Percentiles rank a stretch among this genome's conserved stretches.
Evolutionary conservation across 2,797 vertebrate genomes (phyloP).

Genomic region (Hydrophis major): DNA sequence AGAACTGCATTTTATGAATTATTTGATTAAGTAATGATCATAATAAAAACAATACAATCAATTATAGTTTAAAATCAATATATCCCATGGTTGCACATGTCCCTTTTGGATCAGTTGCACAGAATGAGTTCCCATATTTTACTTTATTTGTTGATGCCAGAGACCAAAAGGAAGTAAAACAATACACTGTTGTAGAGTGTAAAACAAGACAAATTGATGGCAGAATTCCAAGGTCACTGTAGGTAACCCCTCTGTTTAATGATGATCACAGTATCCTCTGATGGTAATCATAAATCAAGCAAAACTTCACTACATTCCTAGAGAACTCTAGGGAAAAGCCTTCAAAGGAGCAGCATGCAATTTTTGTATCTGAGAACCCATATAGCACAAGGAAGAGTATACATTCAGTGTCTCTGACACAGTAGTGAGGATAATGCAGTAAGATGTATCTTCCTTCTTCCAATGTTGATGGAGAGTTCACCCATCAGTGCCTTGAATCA

Average conservation of each 20-base stretch:
- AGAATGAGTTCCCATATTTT: background rate
- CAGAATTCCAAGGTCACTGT: background rate
- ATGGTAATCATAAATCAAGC: background rate
- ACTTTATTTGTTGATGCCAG: background rate
- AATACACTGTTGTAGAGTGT: background rate
- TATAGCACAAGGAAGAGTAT: background rate
- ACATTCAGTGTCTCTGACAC: background rate
- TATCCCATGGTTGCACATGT: background rate
- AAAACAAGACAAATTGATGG: background rate
- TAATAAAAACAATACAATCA: background rate
- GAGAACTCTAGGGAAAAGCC: background rate
- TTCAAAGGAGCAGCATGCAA: background rate
- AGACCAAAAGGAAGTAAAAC: background rate
- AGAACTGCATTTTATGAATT: background rate
- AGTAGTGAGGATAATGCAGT: background rate
- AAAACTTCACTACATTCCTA: background rate
- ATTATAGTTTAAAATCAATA: background rate
- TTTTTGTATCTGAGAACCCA: background rate
- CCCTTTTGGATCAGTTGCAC: background rate
- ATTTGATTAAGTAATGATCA: background rate
- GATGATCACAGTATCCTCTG: background rate
- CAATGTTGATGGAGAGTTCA: background rate
- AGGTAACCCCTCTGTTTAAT: background rate
- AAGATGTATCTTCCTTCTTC: background rate
- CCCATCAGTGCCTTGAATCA: background rate